These are phyloP conservation scores for Microctonus hyperodae DNA, from an alignment of 2,888 invertebrate species.

Conservation along the genomic window DNA sequence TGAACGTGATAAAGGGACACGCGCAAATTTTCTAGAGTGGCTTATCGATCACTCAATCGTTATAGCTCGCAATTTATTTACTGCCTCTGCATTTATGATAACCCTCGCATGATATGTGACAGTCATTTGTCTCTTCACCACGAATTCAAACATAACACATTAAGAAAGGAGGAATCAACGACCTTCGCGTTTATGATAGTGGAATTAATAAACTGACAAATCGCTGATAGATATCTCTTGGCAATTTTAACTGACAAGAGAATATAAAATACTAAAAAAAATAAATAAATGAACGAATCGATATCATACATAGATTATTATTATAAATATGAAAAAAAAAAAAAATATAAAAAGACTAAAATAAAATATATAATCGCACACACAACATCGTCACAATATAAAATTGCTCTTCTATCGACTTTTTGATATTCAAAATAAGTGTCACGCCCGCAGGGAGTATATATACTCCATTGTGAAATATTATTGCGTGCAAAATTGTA, in stretches of 20 bases:
- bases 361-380: background rate
- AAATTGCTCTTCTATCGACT: conserved; percentile 10
- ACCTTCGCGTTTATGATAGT: conserved; percentile 40
- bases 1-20: background rate
- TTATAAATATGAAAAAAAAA: background rate
- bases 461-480: conserved; percentile 19
- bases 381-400: background rate
- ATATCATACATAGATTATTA: background rate
- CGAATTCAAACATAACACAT: conserved; percentile 51
- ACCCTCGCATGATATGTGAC: conserved; percentile 57
- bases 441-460: conserved; percentile 17
- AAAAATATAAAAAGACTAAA: background rate
- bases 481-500: conserved; percentile 21
- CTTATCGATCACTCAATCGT: conserved; percentile 51
- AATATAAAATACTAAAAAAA: conserved; percentile 1
- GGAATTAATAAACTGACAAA: conserved; percentile 49
- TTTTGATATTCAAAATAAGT: conserved; percentile 22
- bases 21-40: conserved; percentile 11
- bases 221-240: conserved; percentile 39
- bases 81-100: conserved; percentile 45
- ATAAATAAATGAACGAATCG: background rate
- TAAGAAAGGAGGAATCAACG: background rate
- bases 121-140: conserved; percentile 57
- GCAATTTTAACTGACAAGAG: background rate
- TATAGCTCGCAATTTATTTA: conserved; percentile 47